Evolutionary conservation across 2,888 invertebrate genomes (phyloP), one percentile per base, ranked within the genome.

Genomic region (Lamellibrachia satsuma): DNA sequence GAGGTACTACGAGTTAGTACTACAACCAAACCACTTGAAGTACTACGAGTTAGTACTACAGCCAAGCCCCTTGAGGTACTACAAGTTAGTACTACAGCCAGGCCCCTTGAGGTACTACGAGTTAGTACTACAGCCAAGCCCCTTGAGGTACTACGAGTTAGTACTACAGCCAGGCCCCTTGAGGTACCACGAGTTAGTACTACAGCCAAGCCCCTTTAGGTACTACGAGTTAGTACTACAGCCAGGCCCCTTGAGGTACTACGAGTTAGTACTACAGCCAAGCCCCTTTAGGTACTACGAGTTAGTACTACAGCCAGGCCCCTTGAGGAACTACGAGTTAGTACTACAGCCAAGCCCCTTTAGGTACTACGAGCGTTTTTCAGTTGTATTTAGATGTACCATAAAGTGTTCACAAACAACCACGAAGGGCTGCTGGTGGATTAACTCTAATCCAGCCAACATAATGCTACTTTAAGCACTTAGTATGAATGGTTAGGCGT

Each of bases 401-500:
- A 75, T 75, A 75, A 75, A 75, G 75, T 75, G 75, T 75, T 22
- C 75, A 22, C 75, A 75, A 75, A 22, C 75, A 75, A 22, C 11
- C 75, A 57, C 57, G 57, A 15, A 11, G 75, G 11, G n/a, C 75
- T 75, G 22, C 75, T n/a, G 75, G 15, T 75, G 75, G 75, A 75
- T 75, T 75, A 75, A 75, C 75, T 22, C 75, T 75, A 75, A 75
- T 75, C 75, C 75, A 75, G 75, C 75, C 75, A 15, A n/a, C 75
- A n/a, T 75, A 75, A 75, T 75, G 75, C 75, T 15, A 22, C 75
- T 75, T 75, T 75, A 75, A 75, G 75, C 75, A 75, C 22, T 75
- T 75, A 15, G 75, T n/a, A 75, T 22, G 75, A 75, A 75, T 75
- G 75, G 75, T 75, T 15, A 6, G n/a, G 75, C 75, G n/a, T 75